Base-by-base conservation (phyloP, 1,140 invertebrate genomes). In the Zaprionus ghesquierei region DNA sequence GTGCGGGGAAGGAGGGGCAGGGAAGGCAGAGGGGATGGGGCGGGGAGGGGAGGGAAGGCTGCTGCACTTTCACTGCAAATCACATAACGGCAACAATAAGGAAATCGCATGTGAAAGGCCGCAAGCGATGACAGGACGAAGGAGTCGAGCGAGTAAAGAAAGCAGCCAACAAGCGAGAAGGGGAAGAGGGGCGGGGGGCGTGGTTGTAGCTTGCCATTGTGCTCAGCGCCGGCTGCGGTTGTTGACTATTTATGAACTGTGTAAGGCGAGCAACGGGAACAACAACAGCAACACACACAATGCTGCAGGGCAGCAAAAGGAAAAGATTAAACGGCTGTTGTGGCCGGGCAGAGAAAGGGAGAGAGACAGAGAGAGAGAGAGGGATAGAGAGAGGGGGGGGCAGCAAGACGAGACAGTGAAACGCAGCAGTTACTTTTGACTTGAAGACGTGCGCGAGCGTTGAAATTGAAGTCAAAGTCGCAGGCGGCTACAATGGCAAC, bases 31-130 rank as follows among this genome's bases (percentile, higher is more conserved):
- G 20, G 12, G 31, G 20, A 4, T 15, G 25, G 12, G 5, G 13
- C n/a, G n/a, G n/a, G n/a, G n/a, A n/a, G n/a, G n/a, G n/a, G n/a
- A n/a, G n/a, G n/a, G n/a, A n/a, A 29, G 20, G 50, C 61, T 25
- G 50, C 18, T 75, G 74, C 74, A 72, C 58, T 73, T 62, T 73
- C 61, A 41, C 70, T 59, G 69, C 68, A 87, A 79, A 74, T 86
- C 84, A 74, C 72, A 82, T 82, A 79, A 77, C 55, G 72, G 62
- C 72, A 79, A 82, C 79, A 82, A 79, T 87, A 87, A 87, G 82
- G 84, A 89, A 87, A 89, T 89, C 79, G 79, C 79, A 87, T 82
- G 75, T 82, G 82, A 82, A 65, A 72, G 71, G 66, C 61, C 75
- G 66, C 69, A 53, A 62, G 53, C 65, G n/a, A 46, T 22, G n/a